These are phyloP conservation scores for Bedellia somnulentella DNA, from an alignment of 2,888 invertebrate species.

Conservation along the genomic window DNA sequence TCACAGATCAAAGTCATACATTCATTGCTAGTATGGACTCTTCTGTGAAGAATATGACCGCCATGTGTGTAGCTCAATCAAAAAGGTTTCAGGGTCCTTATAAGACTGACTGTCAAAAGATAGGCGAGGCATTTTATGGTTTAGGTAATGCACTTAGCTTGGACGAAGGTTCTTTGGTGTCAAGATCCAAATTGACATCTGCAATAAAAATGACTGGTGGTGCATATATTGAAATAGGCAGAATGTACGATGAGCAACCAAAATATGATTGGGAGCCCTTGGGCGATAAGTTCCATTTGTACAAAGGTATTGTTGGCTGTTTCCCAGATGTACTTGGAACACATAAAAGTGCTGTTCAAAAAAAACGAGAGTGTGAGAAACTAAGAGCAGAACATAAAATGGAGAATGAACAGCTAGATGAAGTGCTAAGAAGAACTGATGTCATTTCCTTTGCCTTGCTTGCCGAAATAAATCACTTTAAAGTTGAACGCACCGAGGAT, in stretches of 20 bases:
- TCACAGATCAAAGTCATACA: constrained; percentile 80
- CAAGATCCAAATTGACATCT: constrained; percentile 70
- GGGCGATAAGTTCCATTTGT: constrained; percentile 88
- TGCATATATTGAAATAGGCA: constrained; percentile 86
- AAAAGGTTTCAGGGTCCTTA: constrained; percentile 85
- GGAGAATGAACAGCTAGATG: constrained; percentile 77
- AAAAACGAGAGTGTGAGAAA: constrained; percentile 86
- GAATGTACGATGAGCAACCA: constrained; percentile 87
- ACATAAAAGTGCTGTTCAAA: constrained; percentile 88
- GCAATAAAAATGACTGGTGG: constrained; percentile 87
- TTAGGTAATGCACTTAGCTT: constrained; percentile 82
- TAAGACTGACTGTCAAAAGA: constrained; percentile 87
- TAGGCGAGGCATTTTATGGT: constrained; percentile 83
- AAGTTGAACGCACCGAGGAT: constrained; percentile 82
- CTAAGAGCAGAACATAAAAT: constrained; percentile 80
- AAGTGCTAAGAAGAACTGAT: constrained; percentile 83
- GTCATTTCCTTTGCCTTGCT: constrained; percentile 90
- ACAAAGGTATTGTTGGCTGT: constrained; percentile 87
- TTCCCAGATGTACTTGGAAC: constrained; percentile 90
- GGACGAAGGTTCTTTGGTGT: constrained; percentile 69
- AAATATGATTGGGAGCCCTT: constrained; percentile 89
- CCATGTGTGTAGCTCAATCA: constrained; percentile 79
- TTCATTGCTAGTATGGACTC: constrained; percentile 87
- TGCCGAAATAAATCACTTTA: constrained; percentile 94
- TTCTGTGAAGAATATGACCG: constrained; percentile 80